phyloP scores from a whole-genome alignment of 2,888 invertebrate genomes.

The Eupithecia insigniata region DNA sequence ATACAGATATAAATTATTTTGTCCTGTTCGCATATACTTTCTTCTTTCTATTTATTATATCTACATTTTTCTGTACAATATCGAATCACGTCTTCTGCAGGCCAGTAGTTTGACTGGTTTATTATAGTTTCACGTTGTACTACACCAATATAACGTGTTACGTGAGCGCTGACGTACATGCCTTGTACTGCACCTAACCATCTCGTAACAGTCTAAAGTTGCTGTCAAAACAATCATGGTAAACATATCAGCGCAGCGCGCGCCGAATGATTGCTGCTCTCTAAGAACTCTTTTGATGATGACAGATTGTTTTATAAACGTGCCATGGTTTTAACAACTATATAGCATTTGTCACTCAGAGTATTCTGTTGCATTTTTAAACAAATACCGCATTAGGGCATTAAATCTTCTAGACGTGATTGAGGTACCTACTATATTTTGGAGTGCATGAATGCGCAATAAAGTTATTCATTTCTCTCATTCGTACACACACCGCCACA shows the following conservation, averaged over 20 bases:
- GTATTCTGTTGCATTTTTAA: background rate
- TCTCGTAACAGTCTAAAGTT: slow-evolving; percentile 2
- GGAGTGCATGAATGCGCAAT: background rate
- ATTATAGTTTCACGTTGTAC: background rate
- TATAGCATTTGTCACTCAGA: background rate
- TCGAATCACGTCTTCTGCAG: background rate
- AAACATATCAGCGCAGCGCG: background rate
- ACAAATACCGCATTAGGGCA: background rate
- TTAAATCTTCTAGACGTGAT: background rate
- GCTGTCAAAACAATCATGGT: slow-evolving; percentile 19
- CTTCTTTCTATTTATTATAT: background rate
- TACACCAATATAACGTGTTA: background rate
- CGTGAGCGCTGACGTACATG: background rate
- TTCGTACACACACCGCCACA: too few species aligned
- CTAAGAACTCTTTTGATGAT: background rate
- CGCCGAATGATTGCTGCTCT: background rate
- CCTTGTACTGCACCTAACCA: background rate
- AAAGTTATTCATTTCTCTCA: background rate
- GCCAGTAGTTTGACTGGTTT: background rate
- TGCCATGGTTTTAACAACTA: background rate
- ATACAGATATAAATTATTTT: background rate
- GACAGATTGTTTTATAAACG: slow-evolving; percentile 6
- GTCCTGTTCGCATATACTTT: background rate
- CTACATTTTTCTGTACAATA: background rate
- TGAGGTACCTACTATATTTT: background rate